phyloP scores from a whole-genome alignment of 2,113 vertebrate species.

The Alosa alosa region DNA sequence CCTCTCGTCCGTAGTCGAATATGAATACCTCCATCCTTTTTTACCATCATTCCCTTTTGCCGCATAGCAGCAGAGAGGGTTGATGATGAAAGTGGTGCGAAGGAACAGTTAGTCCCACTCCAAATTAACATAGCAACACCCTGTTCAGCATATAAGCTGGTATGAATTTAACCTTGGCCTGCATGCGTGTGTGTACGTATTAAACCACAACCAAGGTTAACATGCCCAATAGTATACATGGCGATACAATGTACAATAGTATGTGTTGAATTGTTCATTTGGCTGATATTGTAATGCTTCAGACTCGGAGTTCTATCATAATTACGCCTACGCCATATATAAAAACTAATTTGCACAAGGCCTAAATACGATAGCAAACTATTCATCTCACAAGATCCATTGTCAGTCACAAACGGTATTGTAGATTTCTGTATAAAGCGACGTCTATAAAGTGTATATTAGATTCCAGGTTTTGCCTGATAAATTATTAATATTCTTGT shows the following conservation, averaged over 20 bases:
- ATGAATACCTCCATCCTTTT: slow-evolving; percentile 23
- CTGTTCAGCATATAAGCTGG: neutral
- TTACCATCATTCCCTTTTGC: neutral
- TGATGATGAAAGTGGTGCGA: slow-evolving; percentile 6
- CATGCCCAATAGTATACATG: neutral
- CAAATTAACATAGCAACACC: slow-evolving; percentile 9
- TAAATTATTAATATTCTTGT: neutral
- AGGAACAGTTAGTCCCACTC: neutral
- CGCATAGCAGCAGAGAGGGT: slow-evolving; percentile 18
- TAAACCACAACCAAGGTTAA: neutral
- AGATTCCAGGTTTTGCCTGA: neutral
- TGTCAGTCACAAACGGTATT: neutral
- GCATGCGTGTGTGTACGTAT: neutral
- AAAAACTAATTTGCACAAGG: neutral
- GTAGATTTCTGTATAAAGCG: neutral
- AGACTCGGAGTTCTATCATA: neutral
- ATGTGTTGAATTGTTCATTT: neutral
- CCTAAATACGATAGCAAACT: neutral
- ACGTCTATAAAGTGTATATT: neutral
- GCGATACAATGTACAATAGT: too few relatives aligned
- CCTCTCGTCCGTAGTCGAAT: neutral
- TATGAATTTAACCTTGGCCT: neutral
- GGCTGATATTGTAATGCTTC: neutral
- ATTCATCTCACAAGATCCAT: neutral
- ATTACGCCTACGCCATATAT: neutral